A percentile compares a stretch with the other conserved stretches of the same genome.
phyloP scores from a whole-genome alignment of 2,113 vertebrate genomes.

The Caranx melampygus region DNA sequence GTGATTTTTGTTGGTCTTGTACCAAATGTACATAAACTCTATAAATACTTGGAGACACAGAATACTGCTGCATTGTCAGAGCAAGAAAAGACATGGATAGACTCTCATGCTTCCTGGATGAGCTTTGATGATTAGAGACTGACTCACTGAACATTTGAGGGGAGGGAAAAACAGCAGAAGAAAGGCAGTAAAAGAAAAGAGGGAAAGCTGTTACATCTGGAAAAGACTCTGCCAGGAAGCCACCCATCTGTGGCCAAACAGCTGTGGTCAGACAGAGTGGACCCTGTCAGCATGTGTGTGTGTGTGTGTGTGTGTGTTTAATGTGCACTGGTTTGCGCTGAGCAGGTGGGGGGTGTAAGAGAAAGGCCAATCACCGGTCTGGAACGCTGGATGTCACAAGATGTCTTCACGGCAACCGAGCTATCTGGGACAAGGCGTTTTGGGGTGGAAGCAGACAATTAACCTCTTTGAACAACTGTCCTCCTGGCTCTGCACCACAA shows the following conservation, averaged over 20 bases:
- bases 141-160: constrained; percentile 42
- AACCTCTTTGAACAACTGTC: constrained; percentile 60
- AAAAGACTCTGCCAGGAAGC: constrained; percentile 72
- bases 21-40: neutral
- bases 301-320: constrained; percentile 22
- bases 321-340: constrained; percentile 7
- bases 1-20: no score
- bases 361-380: constrained; percentile 41
- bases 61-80: neutral
- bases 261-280: constrained; percentile 69
- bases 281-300: constrained; percentile 55
- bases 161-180: constrained; percentile 46
- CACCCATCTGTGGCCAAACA: constrained; percentile 72
- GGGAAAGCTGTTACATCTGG: constrained; percentile 60
- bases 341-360: constrained; percentile 53
- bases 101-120: neutral
- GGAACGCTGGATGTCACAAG: constrained; percentile 70
- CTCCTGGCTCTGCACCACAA: constrained; percentile 22
- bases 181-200: constrained; percentile 39
- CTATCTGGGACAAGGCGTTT: constrained; percentile 8
- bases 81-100: constrained; percentile 7
- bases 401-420: constrained; percentile 45
- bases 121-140: constrained; percentile 53
- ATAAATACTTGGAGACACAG: neutral
- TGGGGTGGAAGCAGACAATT: constrained; percentile 47